Evolutionary conservation across 2,797 vertebrate species (phyloP).

Genomic region (Phrynocephalus guinanensis): DNA sequence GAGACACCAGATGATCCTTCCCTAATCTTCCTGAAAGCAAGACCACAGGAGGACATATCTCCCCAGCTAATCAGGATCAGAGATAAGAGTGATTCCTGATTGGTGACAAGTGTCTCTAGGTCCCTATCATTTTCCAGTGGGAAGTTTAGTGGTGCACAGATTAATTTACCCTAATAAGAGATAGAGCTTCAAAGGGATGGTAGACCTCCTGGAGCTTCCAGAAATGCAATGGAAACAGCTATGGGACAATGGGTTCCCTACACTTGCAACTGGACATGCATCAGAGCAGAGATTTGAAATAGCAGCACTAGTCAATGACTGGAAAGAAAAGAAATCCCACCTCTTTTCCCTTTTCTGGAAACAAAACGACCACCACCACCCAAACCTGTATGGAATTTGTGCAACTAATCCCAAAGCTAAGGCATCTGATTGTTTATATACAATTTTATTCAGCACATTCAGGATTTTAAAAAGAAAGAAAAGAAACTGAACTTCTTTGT

Average conservation of each 20-base stretch:
- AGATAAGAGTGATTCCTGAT: background rate
- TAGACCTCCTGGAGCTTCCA: background rate
- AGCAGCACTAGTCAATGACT: background rate
- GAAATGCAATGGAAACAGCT: background rate
- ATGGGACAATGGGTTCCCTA: background rate
- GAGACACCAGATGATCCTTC: no score
- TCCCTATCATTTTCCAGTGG: background rate
- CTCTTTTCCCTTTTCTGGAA: background rate
- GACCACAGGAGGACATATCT: background rate
- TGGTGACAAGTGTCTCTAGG: background rate
- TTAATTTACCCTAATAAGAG: background rate
- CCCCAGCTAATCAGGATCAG: background rate
- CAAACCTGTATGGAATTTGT: background rate
- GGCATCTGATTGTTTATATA: conserved; percentile 30
- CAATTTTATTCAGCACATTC: background rate
- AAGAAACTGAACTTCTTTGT: background rate
- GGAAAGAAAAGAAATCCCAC: background rate
- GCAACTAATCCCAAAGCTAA: background rate
- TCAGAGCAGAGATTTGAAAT: background rate
- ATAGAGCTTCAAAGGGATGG: background rate
- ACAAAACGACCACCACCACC: no score
- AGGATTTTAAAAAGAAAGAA: background rate
- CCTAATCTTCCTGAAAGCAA: no score
- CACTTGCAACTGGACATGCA: background rate
- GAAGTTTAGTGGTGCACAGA: background rate